phyloP scores from a whole-genome alignment of 2,888 invertebrate species.

The Papilio elwesi region DNA sequence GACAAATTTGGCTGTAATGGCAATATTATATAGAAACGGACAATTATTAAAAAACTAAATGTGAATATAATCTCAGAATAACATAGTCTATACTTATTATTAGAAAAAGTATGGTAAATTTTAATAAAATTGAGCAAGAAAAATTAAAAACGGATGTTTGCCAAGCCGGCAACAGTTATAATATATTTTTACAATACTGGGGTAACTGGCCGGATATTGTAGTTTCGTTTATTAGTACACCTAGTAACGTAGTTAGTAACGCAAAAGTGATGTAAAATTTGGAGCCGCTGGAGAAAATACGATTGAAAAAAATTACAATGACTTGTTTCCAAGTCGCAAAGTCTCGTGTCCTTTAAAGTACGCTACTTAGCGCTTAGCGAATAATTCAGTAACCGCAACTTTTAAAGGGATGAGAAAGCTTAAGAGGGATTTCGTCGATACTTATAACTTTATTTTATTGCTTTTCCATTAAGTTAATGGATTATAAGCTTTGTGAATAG shows the following conservation, averaged over 20 bases:
- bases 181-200: no score
- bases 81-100: no score
- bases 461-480: slow-evolving; percentile 28
- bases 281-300: neutral
- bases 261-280: neutral
- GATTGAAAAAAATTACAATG: neutral
- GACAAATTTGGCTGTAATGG: no score
- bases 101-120: no score
- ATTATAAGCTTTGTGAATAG: neutral
- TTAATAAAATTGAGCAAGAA: no score
- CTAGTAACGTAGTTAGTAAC: neutral
- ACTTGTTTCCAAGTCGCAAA: neutral
- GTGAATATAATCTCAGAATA: no score
- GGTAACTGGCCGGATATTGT: no score
- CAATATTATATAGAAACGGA: no score
- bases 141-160: no score
- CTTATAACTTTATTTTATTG: slow-evolving; percentile 31
- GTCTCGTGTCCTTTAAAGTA: neutral
- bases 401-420: slow-evolving; percentile 28
- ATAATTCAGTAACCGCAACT: slow-evolving; percentile 30
- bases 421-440: slow-evolving; percentile 14
- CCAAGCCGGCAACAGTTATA: no score
- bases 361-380: slow-evolving; percentile 1
- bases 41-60: no score
- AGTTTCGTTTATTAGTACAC: neutral